Percentiles rank a stretch among this genome's conserved stretches.
phyloP scores from a whole-genome alignment of 2,888 invertebrate genomes.

The Nomada ruficornis region DNA sequence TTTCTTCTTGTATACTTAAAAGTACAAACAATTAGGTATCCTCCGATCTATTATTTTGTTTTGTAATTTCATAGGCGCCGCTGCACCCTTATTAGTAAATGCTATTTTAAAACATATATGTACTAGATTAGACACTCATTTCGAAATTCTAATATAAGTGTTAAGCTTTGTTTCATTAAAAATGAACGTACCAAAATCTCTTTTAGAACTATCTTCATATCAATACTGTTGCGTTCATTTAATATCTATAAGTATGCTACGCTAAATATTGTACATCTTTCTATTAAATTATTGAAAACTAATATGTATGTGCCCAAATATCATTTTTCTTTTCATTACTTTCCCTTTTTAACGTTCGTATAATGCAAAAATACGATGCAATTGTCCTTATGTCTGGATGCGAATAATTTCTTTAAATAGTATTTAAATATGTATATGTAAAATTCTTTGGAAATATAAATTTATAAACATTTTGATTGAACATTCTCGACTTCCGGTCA shows the following conservation, averaged over 20 bases:
- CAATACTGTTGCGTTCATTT: background rate
- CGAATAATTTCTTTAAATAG: background rate
- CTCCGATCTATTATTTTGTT: conserved; percentile 16
- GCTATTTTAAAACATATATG: conserved; percentile 30
- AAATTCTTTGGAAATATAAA: background rate
- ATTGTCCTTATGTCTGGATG: too few relatives aligned
- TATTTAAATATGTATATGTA: background rate
- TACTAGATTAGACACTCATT: conserved; percentile 34
- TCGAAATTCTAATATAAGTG: background rate
- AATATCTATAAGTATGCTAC: background rate
- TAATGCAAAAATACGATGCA: too few relatives aligned
- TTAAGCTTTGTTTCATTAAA: background rate
- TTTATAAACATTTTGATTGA: conserved; percentile 5
- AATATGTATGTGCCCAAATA: background rate
- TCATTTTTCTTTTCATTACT: background rate
- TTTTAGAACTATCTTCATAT: background rate
- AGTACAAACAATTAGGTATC: conserved; percentile 11
- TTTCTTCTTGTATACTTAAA: conserved; percentile 5
- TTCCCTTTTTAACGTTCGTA: too few relatives aligned
- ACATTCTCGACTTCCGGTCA: conserved; percentile 41
- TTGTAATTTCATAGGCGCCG: conserved; percentile 23
- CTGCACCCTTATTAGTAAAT: conserved; percentile 23
- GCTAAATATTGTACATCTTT: background rate
- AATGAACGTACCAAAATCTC: background rate
- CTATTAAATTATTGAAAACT: background rate